Evolutionary conservation across 2,113 vertebrate species (phyloP).

Genomic region (Callithrix jacchus): DNA sequence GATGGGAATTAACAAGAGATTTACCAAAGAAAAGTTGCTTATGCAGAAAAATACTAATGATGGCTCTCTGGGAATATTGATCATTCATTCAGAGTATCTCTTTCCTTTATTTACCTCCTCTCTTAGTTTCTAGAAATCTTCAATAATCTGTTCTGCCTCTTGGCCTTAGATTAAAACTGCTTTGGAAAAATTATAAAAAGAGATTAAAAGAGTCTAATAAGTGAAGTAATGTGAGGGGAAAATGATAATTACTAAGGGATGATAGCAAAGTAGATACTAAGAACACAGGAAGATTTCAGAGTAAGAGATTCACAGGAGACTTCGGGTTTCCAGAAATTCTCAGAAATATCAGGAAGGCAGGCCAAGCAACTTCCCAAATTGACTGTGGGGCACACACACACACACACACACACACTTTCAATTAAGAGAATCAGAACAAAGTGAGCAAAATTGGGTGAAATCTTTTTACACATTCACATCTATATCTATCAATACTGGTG

Average conservation of each 20-base stretch:
- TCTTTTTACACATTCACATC: not conserved
- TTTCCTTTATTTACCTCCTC: not conserved
- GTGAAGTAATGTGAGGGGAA: not conserved
- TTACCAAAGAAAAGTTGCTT: not conserved
- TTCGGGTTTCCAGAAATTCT: not conserved
- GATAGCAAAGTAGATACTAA: not conserved
- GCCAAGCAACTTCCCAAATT: not conserved
- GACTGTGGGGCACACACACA: no score
- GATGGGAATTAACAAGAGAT: not conserved
- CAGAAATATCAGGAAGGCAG: not conserved
- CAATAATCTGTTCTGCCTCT: not conserved
- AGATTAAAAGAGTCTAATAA: not conserved
- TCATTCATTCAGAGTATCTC: not conserved
- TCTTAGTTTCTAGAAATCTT: not conserved
- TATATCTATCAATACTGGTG: not conserved
- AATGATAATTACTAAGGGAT: not conserved
- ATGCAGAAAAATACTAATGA: not conserved
- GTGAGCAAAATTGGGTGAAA: not conserved
- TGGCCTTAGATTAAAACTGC: not conserved
- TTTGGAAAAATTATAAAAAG: not conserved
- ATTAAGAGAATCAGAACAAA: not conserved
- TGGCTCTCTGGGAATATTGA: not conserved
- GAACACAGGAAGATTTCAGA: not conserved
- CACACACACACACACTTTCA: not conserved
- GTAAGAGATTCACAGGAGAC: not conserved